Percentiles rank a stretch among this genome's conserved stretches.
These are phyloP conservation scores for Taeniopygia guttata DNA, from an alignment of 2,797 vertebrate species.

Conservation along the genomic window DNA sequence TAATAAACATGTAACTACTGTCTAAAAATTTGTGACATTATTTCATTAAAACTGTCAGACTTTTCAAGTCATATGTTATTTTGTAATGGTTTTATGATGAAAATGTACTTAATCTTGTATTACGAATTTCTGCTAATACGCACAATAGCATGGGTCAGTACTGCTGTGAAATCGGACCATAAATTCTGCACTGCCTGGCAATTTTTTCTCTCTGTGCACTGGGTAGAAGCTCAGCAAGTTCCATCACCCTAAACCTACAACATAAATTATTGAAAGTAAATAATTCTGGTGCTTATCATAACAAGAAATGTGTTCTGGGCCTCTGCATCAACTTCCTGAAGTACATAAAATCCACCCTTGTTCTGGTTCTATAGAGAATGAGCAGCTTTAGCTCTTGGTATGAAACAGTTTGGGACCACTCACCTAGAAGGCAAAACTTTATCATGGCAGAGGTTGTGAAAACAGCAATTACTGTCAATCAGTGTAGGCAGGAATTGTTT, in stretches of 20 bases:
- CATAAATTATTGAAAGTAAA: not conserved
- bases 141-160: not conserved
- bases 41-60: not conserved
- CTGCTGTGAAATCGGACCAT: not conserved
- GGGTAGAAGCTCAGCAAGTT: not conserved
- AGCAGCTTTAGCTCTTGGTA: not conserved
- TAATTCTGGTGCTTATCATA: not conserved
- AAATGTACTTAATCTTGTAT: not conserved
- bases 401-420: not conserved
- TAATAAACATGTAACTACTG: not conserved
- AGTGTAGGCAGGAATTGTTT: not conserved
- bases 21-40: conserved; percentile 2
- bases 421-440: not conserved
- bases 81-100: not conserved
- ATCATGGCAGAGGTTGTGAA: not conserved
- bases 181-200: not conserved
- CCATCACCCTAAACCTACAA: not conserved
- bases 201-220: not conserved
- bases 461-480: not conserved
- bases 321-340: not conserved
- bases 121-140: not conserved
- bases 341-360: not conserved
- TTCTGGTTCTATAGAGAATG: not conserved
- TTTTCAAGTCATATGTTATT: not conserved
- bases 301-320: not conserved